Conservation (phyloP, 2,888 invertebrate genomes). For the Fissipunctia ypsillon region DNA sequence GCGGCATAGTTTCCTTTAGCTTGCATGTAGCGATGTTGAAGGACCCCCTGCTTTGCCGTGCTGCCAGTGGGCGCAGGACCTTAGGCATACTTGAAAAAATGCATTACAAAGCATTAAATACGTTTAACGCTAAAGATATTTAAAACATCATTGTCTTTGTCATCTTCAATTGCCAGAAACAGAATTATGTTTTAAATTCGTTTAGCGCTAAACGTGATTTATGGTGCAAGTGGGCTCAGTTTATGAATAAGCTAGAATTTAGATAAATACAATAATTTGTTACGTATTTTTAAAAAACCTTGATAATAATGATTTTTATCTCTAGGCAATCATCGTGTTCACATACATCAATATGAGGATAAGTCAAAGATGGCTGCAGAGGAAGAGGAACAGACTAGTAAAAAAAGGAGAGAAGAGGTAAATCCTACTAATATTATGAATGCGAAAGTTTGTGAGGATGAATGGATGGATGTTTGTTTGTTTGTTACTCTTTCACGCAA, state of each 20-base stretch:
- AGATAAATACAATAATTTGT: not conserved
- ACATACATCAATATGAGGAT: conserved; percentile 86
- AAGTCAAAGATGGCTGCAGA: conserved; percentile 81
- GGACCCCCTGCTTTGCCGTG: no score
- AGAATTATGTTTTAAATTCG: not conserved
- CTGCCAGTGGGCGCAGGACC: no score
- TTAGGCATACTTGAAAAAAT: no score
- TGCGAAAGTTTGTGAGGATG: no score
- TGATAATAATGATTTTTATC: not conserved
- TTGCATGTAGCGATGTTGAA: no score
- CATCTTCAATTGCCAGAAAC: not conserved
- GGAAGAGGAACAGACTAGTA: conserved; percentile 79
- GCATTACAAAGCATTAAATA: not conserved
- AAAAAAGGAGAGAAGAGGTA: conserved; percentile 81
- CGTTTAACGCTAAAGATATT: not conserved
- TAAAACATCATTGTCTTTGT: not conserved
- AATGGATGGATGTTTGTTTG: no score
- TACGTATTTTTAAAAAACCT: not conserved
- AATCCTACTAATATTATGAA: no score
- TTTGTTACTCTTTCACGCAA: no score
- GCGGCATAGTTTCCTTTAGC: no score
- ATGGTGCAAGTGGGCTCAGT: not conserved
- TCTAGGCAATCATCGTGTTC: conserved; percentile 85
- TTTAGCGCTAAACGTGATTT: not conserved
- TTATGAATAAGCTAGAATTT: not conserved